Conservation (phyloP, 2,888 invertebrate genomes). For the Caradrina clavipalpis region DNA sequence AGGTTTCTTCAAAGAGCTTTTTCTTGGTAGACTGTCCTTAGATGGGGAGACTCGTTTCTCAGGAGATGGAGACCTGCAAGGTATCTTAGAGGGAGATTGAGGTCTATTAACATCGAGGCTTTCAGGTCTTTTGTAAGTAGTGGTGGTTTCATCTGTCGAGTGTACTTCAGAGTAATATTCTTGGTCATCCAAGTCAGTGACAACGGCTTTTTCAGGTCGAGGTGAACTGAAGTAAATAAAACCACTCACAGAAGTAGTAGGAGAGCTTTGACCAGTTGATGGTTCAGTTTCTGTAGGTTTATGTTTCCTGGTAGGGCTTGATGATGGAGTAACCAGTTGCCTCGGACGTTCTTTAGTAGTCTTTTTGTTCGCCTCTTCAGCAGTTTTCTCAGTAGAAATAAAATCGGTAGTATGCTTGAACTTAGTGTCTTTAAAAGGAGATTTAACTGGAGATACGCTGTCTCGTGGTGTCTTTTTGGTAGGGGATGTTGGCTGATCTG, state of each 20-base stretch:
- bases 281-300: conserved; percentile 78
- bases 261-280: conserved; percentile 88
- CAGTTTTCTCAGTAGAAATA: conserved; percentile 76
- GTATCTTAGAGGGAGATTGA: conserved; percentile 84
- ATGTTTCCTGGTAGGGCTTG: conserved; percentile 87
- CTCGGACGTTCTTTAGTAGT: conserved; percentile 76
- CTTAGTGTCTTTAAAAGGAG: conserved; percentile 72
- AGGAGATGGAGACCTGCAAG: conserved; percentile 84
- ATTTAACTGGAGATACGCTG: conserved; percentile 75
- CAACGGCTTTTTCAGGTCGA: conserved; percentile 71
- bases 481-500: conserved; percentile 65
- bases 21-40: conserved; percentile 84
- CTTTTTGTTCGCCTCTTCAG: conserved; percentile 77
- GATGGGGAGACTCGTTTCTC: conserved; percentile 75
- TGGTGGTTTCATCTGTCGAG: conserved; percentile 62
- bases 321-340: conserved; percentile 87
- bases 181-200: conserved; percentile 83
- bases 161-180: conserved; percentile 68
- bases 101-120: conserved; percentile 70
- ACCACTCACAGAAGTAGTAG: conserved; percentile 90
- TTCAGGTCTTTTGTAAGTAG: conserved; percentile 67
- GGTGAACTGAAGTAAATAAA: conserved; percentile 87
- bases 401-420: conserved; percentile 78
- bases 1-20: conserved; percentile 87
- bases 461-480: conserved; percentile 70